phyloP scores from a whole-genome alignment of 2,113 vertebrate species.

The rabbit (Oryctolagus cuniculus) region mOryCun1.1 NC_091439.1:17749001-17749500 shows the following conservation, averaged over 20 bases:
- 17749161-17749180: conserved; percentile 71
- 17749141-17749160: conserved; percentile 58
- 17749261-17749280: neutral
- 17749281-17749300: neutral
- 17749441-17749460: neutral
- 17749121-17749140: neutral
- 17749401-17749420: neutral
- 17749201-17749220: conserved; percentile 44
- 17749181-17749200: conserved; percentile 68
- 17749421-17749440: neutral
- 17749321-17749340: neutral
- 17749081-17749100: conserved; percentile 37
- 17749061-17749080: conserved; percentile 40
- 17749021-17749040: conserved; percentile 40
- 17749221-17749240: conserved; percentile 47
- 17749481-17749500: neutral
- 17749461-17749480: neutral
- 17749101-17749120: conserved; percentile 56
- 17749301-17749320: neutral
- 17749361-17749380: neutral
- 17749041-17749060: conserved; percentile 63
- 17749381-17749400: neutral
- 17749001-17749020: conserved; percentile 62
- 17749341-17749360: neutral
- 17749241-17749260: neutral